A percentile compares a stretch with the other conserved stretches of the same genome.
phyloP scores from a whole-genome alignment of 2,888 invertebrate genomes.

The Girardia tigrina region DNA sequence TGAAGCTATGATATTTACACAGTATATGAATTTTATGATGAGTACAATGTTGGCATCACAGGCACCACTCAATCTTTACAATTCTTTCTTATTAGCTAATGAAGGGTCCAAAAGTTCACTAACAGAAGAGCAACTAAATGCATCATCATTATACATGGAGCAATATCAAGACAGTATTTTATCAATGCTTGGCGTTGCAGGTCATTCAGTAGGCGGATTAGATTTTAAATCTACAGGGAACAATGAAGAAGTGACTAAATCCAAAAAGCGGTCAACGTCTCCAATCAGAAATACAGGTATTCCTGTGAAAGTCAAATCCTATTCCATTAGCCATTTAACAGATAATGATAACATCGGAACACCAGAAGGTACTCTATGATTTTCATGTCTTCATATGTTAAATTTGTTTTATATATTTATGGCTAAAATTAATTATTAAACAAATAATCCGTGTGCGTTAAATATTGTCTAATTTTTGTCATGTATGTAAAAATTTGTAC shows the following conservation, averaged over 20 bases:
- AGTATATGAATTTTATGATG: conserved; percentile 35
- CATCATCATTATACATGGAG: background rate
- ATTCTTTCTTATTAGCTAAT: background rate
- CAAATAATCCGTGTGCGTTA: too few relatives aligned
- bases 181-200: background rate
- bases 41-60: conserved; percentile 5
- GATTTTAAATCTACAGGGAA: background rate
- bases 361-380: background rate
- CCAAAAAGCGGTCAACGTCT: background rate
- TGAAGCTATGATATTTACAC: conserved; percentile 36
- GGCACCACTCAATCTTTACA: background rate
- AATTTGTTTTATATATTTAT: background rate
- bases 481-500: too few relatives aligned
- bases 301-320: background rate
- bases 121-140: background rate
- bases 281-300: background rate
- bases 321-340: conserved; percentile 7
- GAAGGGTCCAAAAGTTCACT: background rate
- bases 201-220: background rate
- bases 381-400: background rate
- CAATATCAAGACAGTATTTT: background rate
- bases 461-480: too few relatives aligned
- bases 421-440: too few relatives aligned
- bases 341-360: background rate
- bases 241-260: background rate